Percentiles rank a stretch among this genome's conserved stretches.
Conservation (phyloP, 2,113 vertebrate species). For the Empidonax traillii region DNA sequence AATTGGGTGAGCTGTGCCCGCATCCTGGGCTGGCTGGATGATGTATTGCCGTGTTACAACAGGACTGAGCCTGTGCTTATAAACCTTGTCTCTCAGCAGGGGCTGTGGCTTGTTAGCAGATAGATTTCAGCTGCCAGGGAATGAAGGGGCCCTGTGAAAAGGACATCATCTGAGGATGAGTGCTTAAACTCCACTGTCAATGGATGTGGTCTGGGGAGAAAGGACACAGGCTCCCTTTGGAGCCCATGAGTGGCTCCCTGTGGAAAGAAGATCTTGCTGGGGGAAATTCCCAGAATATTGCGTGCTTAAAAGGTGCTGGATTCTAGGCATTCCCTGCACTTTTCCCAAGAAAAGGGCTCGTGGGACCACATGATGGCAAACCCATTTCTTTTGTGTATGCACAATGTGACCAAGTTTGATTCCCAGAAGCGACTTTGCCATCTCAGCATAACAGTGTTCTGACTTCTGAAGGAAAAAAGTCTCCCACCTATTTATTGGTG, state of each 20-base stretch:
- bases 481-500: not conserved
- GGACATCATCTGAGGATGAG: not conserved
- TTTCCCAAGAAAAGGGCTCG: not conserved
- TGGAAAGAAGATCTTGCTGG: not conserved
- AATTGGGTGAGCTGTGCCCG: not conserved
- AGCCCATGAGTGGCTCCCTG: not conserved
- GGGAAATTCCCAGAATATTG: not conserved
- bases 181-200: not conserved
- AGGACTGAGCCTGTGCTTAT: not conserved
- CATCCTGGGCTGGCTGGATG: not conserved
- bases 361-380: not conserved
- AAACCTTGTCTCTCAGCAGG: slow-evolving; percentile 8
- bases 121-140: not conserved
- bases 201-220: not conserved
- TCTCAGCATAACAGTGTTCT: not conserved
- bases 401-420: not conserved
- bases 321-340: not conserved
- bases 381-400: not conserved
- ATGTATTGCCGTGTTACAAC: not conserved
- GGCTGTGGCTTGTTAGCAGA: not conserved
- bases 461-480: not conserved
- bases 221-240: accelerated
- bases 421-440: not conserved
- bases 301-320: not conserved
- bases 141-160: not conserved